Conservation (phyloP, 2,888 invertebrate species). For the Rhingia rostrata region DNA sequence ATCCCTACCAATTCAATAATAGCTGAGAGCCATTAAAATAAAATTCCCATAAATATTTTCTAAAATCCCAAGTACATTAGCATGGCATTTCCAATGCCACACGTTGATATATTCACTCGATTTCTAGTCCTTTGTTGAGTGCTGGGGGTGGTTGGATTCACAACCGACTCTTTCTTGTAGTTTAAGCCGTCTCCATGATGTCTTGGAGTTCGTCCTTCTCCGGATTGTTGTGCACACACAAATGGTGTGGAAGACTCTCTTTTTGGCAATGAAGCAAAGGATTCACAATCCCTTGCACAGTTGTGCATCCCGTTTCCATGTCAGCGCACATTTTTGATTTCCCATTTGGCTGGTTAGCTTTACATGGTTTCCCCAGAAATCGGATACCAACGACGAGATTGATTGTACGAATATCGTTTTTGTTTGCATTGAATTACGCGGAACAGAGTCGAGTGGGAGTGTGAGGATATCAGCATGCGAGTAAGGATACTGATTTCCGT, state of each 20-base stretch:
- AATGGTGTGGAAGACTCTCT: background rate
- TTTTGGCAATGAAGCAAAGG: slow-evolving; percentile 11
- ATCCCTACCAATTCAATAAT: slow-evolving; percentile 59
- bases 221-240: too few species aligned
- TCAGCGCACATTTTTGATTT: slow-evolving; percentile 30
- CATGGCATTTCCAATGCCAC: slow-evolving; percentile 29
- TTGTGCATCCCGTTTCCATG: slow-evolving; percentile 8
- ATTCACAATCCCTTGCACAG: slow-evolving; percentile 30
- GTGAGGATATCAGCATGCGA: background rate
- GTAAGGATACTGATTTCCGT: background rate
- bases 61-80: slow-evolving; percentile 52
- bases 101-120: slow-evolving; percentile 43
- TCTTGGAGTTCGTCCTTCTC: slow-evolving; percentile 6
- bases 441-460: slow-evolving; percentile 45
- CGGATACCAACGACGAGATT: slow-evolving; percentile 40
- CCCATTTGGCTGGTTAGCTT: slow-evolving; percentile 22
- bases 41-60: slow-evolving; percentile 67
- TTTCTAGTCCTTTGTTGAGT: background rate
- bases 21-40: slow-evolving; percentile 58
- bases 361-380: slow-evolving; percentile 29
- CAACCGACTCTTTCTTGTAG: background rate
- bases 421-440: slow-evolving; percentile 55
- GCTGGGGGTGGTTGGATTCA: background rate
- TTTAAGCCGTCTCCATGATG: slow-evolving; percentile 28
- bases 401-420: slow-evolving; percentile 24